Conservation (phyloP, 2,797 vertebrate genomes). For the Helarctos malayanus region DNA sequence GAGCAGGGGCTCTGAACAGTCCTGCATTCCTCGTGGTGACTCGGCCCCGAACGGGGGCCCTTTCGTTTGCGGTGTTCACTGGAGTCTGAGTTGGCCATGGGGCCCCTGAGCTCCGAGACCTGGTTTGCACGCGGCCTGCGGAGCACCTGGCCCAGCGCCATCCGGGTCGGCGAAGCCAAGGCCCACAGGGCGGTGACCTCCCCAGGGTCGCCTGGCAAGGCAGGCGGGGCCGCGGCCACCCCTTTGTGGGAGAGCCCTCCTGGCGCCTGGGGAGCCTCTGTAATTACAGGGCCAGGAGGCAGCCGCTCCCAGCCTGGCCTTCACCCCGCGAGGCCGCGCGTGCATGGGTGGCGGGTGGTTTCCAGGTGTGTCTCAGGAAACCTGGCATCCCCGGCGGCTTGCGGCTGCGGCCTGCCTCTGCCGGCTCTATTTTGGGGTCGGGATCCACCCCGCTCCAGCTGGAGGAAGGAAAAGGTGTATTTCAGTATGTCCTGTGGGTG, state of each 20-base stretch:
- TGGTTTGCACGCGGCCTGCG: background rate
- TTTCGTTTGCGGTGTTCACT: background rate
- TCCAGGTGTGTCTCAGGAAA: constrained; percentile 81
- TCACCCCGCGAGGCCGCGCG: background rate
- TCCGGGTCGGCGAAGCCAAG: background rate
- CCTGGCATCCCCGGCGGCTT: constrained; percentile 20
- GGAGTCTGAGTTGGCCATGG: background rate
- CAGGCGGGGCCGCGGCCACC: background rate
- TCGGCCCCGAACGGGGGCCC: background rate
- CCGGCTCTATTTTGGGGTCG: constrained; percentile 64
- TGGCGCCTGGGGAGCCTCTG: constrained; percentile 33
- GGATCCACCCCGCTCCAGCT: constrained; percentile 75
- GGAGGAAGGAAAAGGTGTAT: constrained; percentile 81
- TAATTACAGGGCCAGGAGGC: constrained; percentile 75
- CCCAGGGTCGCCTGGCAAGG: background rate
- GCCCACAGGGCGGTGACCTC: background rate
- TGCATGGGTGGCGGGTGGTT: background rate
- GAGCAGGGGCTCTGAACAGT: background rate
- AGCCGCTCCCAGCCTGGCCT: background rate
- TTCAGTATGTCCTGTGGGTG: constrained; percentile 70
- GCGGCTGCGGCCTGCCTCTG: constrained; percentile 56
- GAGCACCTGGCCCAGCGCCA: background rate
- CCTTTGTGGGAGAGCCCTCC: background rate
- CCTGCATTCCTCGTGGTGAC: background rate
- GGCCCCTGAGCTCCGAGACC: background rate